A percentile compares a stretch with the other conserved stretches of the same genome.
phyloP scores from a whole-genome alignment of 2,888 invertebrate species.

The Megaustenia siamemsis region DNA sequence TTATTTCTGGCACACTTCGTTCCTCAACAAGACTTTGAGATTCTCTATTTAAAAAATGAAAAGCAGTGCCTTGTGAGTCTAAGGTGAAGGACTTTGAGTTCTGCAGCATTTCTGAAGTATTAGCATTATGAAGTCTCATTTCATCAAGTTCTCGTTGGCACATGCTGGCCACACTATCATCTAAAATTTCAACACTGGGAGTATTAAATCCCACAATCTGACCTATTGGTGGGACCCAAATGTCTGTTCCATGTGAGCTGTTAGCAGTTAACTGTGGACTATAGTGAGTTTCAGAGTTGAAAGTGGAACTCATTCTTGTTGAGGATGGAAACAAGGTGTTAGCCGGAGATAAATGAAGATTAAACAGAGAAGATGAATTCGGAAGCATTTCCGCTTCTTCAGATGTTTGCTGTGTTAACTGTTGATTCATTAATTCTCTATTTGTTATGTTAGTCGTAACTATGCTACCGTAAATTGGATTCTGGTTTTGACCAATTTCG shows the following conservation, averaged over 20 bases:
- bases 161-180: constrained; percentile 64
- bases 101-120: background rate
- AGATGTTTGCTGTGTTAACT: background rate
- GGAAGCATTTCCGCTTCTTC: background rate
- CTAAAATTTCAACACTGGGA: constrained; percentile 58
- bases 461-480: constrained; percentile 28
- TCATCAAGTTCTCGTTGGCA: constrained; percentile 62
- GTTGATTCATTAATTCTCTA: background rate
- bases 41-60: background rate
- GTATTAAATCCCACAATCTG: constrained; percentile 57
- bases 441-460: constrained; percentile 1
- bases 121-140: constrained; percentile 2
- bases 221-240: background rate
- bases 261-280: background rate
- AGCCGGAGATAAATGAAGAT: background rate
- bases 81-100: background rate
- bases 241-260: too few relatives aligned
- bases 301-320: background rate
- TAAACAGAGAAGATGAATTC: too few relatives aligned
- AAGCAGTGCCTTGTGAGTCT: background rate
- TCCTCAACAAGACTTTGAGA: constrained; percentile 27
- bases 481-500: constrained; percentile 27
- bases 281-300: background rate
- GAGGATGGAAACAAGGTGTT: background rate
- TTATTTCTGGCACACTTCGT: background rate